phyloP scores from a whole-genome alignment of 37 sponge, comb jelly and placozoan species.

The Lycopodina hypogea region DNA sequence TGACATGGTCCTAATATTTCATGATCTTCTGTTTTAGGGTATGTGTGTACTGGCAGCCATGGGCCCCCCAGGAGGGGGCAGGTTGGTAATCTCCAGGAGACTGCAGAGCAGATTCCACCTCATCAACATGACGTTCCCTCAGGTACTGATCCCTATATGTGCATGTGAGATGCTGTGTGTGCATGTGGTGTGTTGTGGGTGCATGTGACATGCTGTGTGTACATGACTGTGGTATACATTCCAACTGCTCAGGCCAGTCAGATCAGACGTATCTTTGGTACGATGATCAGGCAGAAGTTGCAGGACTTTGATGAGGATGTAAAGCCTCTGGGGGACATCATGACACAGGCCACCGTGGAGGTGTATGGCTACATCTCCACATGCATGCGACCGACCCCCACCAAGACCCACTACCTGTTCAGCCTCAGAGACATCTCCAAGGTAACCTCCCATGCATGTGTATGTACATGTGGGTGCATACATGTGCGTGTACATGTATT shows the following conservation, averaged over 20 bases:
- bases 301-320: slow-evolving; percentile 99
- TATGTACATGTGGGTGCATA: neutral
- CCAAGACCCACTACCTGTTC: slow-evolving; percentile 99
- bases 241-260: slow-evolving; percentile 85
- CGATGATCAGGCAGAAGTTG: slow-evolving; percentile 98
- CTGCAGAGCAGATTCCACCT: slow-evolving; percentile 94
- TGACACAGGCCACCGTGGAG: slow-evolving; percentile 94
- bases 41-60: slow-evolving; percentile 97
- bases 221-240: too few relatives aligned
- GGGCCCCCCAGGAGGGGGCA: slow-evolving; percentile 99
- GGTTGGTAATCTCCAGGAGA: slow-evolving; percentile 88
- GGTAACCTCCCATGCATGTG: slow-evolving; percentile 15
- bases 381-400: slow-evolving; percentile 92
- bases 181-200: too few relatives aligned
- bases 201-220: too few relatives aligned
- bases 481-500: neutral
- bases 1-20: neutral
- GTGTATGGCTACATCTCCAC: slow-evolving; percentile 82
- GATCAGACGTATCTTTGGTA: slow-evolving; percentile 95
- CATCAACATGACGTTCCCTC: slow-evolving; percentile 99
- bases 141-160: slow-evolving; percentile 34
- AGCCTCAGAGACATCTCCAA: slow-evolving; percentile 96
- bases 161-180: too few relatives aligned
- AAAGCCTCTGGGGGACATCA: slow-evolving; percentile 91
- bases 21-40: slow-evolving; percentile 42